These are phyloP conservation scores for Oedothorax gibbosus DNA, from an alignment of 1,140 invertebrate species.

Conservation along the genomic window DNA sequence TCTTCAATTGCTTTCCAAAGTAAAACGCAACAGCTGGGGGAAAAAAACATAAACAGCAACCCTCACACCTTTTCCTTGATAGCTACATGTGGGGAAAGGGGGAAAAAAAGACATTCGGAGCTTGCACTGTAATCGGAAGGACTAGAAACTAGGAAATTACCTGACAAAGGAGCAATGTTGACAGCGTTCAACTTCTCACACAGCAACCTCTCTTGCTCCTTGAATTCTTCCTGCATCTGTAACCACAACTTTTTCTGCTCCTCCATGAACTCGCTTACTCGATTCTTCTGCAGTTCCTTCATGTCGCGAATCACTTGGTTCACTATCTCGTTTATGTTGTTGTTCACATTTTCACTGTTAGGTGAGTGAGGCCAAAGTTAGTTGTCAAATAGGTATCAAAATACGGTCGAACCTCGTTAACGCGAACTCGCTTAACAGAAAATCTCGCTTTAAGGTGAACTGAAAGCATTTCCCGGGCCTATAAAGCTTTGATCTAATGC, in stretches of 20 bases:
- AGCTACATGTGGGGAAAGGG: too few relatives aligned
- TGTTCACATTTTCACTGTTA: background rate
- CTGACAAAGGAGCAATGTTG: background rate
- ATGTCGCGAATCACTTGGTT: conserved; percentile 8
- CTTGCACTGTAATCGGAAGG: too few relatives aligned
- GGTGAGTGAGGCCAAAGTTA: background rate
- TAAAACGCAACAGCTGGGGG: too few relatives aligned
- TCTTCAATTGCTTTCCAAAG: too few relatives aligned
- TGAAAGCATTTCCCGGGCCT: too few relatives aligned
- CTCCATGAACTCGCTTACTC: conserved; percentile 10
- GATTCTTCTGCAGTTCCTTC: conserved; percentile 13
- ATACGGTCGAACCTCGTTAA: too few relatives aligned
- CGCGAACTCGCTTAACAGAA: too few relatives aligned
- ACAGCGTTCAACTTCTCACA: conserved; percentile 18
- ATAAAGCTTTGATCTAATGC: too few relatives aligned
- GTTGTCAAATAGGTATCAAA: background rate
- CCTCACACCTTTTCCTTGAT: too few relatives aligned
- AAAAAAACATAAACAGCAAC: too few relatives aligned
- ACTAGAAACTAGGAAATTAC: background rate
- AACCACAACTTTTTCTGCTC: conserved; percentile 43
- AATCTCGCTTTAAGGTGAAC: too few relatives aligned
- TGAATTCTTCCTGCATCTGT: conserved; percentile 39
- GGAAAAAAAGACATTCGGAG: too few relatives aligned
- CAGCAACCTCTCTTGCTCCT: conserved; percentile 19
- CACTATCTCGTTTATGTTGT: background rate